These are phyloP conservation scores for Bicyclus anynana DNA, from an alignment of 1,140 invertebrate species.

Conservation along the genomic window DNA sequence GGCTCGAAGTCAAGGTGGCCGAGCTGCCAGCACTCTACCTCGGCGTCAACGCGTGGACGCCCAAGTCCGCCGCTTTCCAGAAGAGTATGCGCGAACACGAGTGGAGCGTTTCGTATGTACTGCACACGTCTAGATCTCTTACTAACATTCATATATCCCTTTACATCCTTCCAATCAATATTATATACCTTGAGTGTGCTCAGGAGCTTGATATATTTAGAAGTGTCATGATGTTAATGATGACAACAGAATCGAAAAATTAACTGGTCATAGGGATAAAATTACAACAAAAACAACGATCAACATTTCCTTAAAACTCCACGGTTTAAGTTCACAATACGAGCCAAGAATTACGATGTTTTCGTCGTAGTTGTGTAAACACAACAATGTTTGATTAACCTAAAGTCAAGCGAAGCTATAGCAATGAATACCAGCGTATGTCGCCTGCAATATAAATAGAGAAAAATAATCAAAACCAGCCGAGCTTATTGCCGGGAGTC, in stretches of 20 bases:
- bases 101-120: constrained; percentile 77
- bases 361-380: neutral
- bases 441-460: constrained; percentile 32
- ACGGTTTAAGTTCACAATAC: neutral
- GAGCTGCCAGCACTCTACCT: constrained; percentile 81
- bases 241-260: too few relatives aligned
- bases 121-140: constrained; percentile 5
- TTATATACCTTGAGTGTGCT: constrained; percentile 21
- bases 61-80: constrained; percentile 78
- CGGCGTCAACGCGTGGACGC: constrained; percentile 80
- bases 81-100: constrained; percentile 76
- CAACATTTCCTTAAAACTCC: neutral
- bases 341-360: too few relatives aligned
- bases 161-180: constrained; percentile 5
- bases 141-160: constrained; percentile 26
- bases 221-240: too few relatives aligned
- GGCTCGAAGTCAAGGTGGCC: constrained; percentile 72
- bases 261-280: too few relatives aligned
- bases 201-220: constrained; percentile 25
- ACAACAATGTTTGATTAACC: neutral
- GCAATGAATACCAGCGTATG: constrained; percentile 21
- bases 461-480: constrained; percentile 35
- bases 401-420: too few relatives aligned
- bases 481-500: constrained; percentile 27
- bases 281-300: neutral